Base-by-base conservation (phyloP, 2,888 invertebrate genomes). In the Tiphia femorata region DNA sequence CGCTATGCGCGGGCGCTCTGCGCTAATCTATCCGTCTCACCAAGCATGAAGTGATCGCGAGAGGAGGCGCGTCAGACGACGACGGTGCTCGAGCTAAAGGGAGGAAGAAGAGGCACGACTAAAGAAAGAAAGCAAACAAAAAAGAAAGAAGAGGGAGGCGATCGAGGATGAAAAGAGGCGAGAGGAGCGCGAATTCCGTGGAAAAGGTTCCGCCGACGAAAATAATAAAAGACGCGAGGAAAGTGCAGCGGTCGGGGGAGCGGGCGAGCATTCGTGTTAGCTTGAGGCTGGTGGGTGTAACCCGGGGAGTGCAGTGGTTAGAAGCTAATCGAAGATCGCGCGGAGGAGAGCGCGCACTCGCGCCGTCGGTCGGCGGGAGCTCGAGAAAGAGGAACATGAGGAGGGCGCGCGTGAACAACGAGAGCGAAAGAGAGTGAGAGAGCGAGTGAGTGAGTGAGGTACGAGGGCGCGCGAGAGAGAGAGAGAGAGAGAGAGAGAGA, bases 291-390 rank as follows among this genome's bases (percentile, higher is more conserved):
- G n/a, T n/a, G n/a, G n/a, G n/a, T n/a, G n/a, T n/a, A n/a, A n/a
- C n/a, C n/a, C n/a, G n/a, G n/a, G n/a, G 48, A 53, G 52, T 49
- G 52, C 40, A 38, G 48, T 49, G 48, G 51, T 47, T 19, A 49
- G 53, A 53, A 41, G 49, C 23, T 49, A 53, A 52, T 52, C 47
- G 47, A 49, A 53, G 53, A 53, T 53, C 25, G 49, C 12, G 33
- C 12, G 12, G 33, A 33, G 33, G 33, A 14, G 14, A n/a, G 14
- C 35, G 33, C 12, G 33, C 12, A 33, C 12, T 12, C 12, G 44
- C 27, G 10, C 27, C 27, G 17, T 19, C 33, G 47, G 30, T 49
- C 49, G 40, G 38, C 41, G 38, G 30, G 29, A 29, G 27, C 27
- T 40, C 20, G 27, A 37, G 17, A 21, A 29, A 30, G n/a, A 25